Conservation (phyloP, 2,113 vertebrate species). For the Ancistrus triradiatus region DNA sequence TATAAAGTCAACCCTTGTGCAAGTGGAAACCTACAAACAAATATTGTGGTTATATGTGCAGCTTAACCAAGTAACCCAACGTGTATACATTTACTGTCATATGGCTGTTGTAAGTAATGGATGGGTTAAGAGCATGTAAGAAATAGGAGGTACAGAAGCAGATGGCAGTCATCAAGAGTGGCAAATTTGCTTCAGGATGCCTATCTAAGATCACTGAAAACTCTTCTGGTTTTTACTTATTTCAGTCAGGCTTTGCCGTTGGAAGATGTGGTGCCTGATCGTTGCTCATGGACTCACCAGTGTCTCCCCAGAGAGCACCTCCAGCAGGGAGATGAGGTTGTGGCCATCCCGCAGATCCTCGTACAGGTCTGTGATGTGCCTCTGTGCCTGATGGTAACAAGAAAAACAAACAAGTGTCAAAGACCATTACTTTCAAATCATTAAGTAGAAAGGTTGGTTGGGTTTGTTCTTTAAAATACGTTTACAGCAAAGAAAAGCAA, state of each 20-base stretch:
- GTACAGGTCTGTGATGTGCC: constrained; percentile 89
- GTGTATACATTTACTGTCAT: constrained; percentile 17
- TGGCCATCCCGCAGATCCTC: constrained; percentile 95
- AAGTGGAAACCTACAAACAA: constrained; percentile 17
- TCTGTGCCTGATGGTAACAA: constrained; percentile 71
- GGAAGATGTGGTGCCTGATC: too few relatives aligned
- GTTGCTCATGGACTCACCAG: constrained; percentile 73
- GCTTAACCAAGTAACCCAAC: constrained; percentile 15
- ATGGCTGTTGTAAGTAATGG: neutral
- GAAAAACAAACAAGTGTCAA: neutral
- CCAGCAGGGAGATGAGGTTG: constrained; percentile 94
- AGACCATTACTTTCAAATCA: too few relatives aligned
- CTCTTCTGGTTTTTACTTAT: neutral
- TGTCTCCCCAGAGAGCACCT: constrained; percentile 91
- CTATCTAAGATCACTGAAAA: neutral
- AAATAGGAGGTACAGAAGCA: constrained; percentile 20
- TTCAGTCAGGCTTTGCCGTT: neutral
- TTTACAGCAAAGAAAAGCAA: too few relatives aligned
- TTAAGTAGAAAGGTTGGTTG: too few relatives aligned
- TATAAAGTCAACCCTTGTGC: constrained; percentile 18
- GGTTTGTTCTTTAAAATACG: too few relatives aligned
- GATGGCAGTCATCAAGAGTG: constrained; percentile 22
- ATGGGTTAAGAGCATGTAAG: neutral
- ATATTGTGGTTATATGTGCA: neutral
- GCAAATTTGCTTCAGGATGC: too few relatives aligned